phyloP scores from a whole-genome alignment of 2,888 invertebrate species.

The Conchocele bisecta region DNA sequence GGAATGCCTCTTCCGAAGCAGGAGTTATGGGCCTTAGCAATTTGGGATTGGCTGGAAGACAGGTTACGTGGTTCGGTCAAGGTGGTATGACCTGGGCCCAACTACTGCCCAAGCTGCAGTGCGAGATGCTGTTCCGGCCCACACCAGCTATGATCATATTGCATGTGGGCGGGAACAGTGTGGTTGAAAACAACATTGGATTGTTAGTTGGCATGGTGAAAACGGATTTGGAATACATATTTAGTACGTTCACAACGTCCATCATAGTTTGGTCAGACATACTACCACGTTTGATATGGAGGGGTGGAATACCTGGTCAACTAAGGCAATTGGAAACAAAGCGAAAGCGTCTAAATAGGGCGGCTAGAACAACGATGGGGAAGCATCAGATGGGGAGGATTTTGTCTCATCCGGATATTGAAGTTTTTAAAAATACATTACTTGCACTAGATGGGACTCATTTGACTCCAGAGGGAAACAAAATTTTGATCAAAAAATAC shows the following conservation, averaged over 20 bases:
- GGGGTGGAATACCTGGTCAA: background rate
- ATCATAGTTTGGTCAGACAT: background rate
- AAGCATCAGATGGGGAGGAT: too few species aligned
- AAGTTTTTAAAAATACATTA: too few species aligned
- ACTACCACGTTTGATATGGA: background rate
- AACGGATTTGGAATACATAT: background rate
- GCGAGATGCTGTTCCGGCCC: background rate
- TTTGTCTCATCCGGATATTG: too few species aligned
- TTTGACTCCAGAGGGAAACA: too few species aligned
- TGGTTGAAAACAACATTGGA: background rate
- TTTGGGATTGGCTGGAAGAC: background rate
- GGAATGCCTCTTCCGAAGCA: background rate
- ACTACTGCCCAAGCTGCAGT: background rate
- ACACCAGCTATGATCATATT: background rate
- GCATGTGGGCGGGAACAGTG: background rate
- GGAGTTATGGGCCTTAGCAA: background rate
- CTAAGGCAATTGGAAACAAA: background rate
- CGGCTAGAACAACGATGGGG: too few species aligned
- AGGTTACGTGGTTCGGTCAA: background rate
- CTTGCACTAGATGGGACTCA: too few species aligned
- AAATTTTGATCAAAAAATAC: too few species aligned
- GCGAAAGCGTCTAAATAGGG: background rate
- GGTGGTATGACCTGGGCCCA: background rate
- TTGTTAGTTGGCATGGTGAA: background rate
- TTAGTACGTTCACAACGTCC: background rate